These are phyloP conservation scores for Chamaea fasciata DNA, from an alignment of 2,113 vertebrate genomes.

Conservation along the genomic window DNA sequence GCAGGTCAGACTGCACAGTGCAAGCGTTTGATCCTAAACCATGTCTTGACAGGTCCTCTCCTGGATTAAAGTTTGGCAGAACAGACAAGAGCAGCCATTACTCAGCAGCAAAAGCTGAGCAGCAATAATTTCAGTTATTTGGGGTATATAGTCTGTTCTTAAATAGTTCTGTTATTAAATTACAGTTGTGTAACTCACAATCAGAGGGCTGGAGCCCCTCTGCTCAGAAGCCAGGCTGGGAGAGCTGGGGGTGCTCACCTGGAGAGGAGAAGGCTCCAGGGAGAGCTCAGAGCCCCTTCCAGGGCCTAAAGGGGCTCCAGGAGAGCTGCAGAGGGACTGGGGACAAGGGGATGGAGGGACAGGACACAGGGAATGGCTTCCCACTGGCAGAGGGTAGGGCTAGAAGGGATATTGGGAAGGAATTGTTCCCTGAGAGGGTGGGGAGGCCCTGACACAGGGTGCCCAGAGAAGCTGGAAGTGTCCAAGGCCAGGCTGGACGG, in stretches of 20 bases:
- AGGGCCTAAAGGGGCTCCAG: background rate
- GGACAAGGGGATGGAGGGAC: background rate
- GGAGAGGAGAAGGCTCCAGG: background rate
- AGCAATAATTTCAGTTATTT: background rate
- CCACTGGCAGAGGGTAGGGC: background rate
- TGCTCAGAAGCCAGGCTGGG: background rate
- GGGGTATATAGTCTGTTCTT: background rate
- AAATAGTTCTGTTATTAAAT: background rate
- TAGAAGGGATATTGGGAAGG: background rate
- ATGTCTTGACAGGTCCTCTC: background rate
- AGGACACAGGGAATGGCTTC: background rate
- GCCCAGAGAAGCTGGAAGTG: background rate
- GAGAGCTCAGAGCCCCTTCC: background rate
- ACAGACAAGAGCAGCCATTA: background rate
- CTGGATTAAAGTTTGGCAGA: background rate
- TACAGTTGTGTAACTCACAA: background rate
- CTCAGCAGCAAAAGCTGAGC: background rate
- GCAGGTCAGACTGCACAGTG: background rate
- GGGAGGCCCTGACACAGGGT: background rate
- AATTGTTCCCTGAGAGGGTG: background rate
- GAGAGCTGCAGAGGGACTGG: background rate
- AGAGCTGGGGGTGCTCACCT: background rate
- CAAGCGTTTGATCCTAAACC: background rate
- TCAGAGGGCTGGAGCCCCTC: background rate
- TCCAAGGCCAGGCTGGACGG: accelerated